Percentiles rank a stretch among this genome's conserved stretches.
These are phyloP conservation scores for Lepidurus couesii DNA, from an alignment of 1,140 invertebrate genomes.

Conservation along the genomic window DNA sequence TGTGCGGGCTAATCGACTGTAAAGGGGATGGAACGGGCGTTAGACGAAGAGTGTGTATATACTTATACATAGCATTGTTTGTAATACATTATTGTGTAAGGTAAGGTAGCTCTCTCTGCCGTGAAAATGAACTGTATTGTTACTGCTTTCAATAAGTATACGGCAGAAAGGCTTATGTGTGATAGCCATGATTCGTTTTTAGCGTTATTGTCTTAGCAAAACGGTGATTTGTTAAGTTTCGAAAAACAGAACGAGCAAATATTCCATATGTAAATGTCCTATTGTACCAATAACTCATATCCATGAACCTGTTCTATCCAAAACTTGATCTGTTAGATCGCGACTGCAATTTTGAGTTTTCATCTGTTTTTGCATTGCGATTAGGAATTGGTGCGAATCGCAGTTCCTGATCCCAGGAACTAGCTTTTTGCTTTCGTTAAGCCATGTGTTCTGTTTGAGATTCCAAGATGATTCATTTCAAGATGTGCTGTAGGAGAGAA, in stretches of 20 bases:
- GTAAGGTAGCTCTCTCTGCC: no score
- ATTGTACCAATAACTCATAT: neutral
- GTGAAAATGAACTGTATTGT: no score
- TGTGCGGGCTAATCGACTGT: neutral
- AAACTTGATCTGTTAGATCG: neutral
- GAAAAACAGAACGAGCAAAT: no score
- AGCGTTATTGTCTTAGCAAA: no score
- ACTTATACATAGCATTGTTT: neutral
- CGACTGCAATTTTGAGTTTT: neutral
- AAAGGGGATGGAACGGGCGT: neutral
- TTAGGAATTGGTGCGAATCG: no score
- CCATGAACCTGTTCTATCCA: neutral
- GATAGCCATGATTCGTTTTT: neutral
- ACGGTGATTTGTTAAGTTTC: no score
- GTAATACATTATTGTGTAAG: neutral
- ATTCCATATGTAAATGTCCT: no score
- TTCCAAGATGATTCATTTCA: neutral
- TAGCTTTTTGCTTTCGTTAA: neutral
- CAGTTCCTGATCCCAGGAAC: neutral
- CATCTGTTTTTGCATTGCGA: neutral
- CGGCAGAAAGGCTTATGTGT: neutral
- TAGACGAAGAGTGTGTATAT: neutral
- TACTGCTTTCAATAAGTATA: neutral
- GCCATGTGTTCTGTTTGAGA: no score
- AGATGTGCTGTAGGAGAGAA: constrained; percentile 19